Evolutionary conservation across 2,888 invertebrate genomes (phyloP).

Genomic region (Lasioglossum calceatum): DNA sequence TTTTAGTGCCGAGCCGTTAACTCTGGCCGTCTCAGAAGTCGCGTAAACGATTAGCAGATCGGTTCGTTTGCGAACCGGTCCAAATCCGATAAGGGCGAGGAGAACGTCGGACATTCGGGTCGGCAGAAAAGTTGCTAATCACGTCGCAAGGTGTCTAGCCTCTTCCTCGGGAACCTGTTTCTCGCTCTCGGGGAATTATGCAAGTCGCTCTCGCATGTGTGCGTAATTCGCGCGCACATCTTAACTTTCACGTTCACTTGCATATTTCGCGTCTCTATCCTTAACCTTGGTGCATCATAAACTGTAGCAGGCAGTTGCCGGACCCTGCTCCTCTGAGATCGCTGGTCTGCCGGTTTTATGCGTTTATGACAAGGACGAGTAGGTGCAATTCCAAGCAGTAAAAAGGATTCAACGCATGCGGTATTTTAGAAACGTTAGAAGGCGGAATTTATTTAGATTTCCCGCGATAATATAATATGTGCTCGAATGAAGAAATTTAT

Average conservation of each 20-base stretch:
- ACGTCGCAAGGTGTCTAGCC: slow-evolving; percentile 1
- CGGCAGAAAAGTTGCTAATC: slow-evolving; percentile 3
- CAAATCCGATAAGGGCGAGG: slow-evolving; percentile 9
- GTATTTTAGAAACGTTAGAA: not conserved
- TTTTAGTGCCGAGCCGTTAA: not conserved
- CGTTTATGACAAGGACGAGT: not conserved
- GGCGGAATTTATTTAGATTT: not conserved
- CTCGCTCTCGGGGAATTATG: slow-evolving; percentile 39
- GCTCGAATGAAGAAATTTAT: not conserved
- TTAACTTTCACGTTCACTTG: slow-evolving; percentile 52
- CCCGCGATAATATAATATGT: not conserved
- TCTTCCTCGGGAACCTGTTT: slow-evolving; percentile 41
- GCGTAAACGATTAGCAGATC: slow-evolving; percentile 10
- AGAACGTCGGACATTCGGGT: not conserved
- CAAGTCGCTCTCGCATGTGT: slow-evolving; percentile 31
- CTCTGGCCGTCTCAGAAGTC: not conserved
- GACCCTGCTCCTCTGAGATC: not conserved
- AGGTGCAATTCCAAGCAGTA: not conserved
- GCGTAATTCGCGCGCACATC: slow-evolving; percentile 44
- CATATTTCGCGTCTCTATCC: slow-evolving; percentile 54
- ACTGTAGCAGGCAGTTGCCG: not conserved
- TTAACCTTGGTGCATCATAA: slow-evolving; percentile 47
- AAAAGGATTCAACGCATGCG: not conserved
- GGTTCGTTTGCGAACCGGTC: not conserved
- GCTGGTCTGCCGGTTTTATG: not conserved